These are phyloP conservation scores for Lepisosteus osseus DNA, from an alignment of 2,113 vertebrate species.

Conservation along the genomic window DNA sequence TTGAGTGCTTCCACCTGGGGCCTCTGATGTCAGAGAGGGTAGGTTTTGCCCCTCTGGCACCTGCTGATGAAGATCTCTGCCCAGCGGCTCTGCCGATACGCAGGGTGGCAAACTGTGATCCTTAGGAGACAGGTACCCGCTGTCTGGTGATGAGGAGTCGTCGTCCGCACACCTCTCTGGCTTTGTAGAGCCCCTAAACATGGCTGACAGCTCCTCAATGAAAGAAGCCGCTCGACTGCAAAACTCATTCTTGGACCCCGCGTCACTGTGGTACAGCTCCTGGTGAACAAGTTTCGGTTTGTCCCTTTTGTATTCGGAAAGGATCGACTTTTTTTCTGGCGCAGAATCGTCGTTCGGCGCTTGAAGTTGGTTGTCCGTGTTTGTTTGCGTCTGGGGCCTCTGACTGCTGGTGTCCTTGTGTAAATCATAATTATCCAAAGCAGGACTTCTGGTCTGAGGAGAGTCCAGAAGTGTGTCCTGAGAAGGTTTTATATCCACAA, in stretches of 20 bases:
- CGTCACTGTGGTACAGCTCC: constrained; percentile 55
- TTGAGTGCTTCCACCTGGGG: constrained; percentile 34
- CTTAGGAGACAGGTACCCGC: constrained; percentile 88
- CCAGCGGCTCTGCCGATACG: constrained; percentile 44
- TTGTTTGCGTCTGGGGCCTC: constrained; percentile 46
- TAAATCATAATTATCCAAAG: constrained; percentile 26
- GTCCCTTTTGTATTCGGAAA: constrained; percentile 67
- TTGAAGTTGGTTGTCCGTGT: constrained; percentile 52
- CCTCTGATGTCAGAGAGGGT: constrained; percentile 24
- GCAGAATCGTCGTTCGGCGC: constrained; percentile 44
- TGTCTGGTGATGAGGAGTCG: constrained; percentile 91
- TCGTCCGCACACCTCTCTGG: constrained; percentile 72
- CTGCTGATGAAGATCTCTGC: constrained; percentile 44
- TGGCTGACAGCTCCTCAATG: constrained; percentile 92
- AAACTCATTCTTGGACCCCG: constrained; percentile 69
- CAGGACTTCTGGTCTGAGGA: constrained; percentile 33
- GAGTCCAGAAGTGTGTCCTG: constrained; percentile 24
- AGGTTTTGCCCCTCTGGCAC: constrained; percentile 6
- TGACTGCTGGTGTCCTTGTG: constrained; percentile 39
- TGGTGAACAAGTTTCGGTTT: constrained; percentile 61
- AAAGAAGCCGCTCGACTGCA: constrained; percentile 85
- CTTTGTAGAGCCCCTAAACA: constrained; percentile 80
- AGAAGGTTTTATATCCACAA: constrained; percentile 9
- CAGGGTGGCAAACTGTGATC: constrained; percentile 49
- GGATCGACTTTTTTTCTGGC: constrained; percentile 47